Conservation (phyloP, 2,888 invertebrate species). For the Anagyrus pseudococci region DNA sequence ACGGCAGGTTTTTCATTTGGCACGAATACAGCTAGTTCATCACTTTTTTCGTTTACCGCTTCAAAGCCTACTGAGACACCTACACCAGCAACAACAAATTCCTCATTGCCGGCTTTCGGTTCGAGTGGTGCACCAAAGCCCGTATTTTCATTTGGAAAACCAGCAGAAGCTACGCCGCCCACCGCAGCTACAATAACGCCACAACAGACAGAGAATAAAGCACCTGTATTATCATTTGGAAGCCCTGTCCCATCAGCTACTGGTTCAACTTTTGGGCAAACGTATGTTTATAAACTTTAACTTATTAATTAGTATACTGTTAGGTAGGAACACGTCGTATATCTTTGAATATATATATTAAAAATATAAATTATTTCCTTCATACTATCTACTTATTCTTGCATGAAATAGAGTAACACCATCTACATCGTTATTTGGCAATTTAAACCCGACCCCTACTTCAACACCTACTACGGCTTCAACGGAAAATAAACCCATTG, state of each 20-base stretch:
- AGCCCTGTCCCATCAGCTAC: conserved; percentile 4
- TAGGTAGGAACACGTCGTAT: no score
- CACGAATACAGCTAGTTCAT: not conserved
- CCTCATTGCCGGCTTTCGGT: conserved; percentile 34
- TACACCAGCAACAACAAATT: conserved; percentile 4
- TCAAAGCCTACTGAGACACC: conserved; percentile 9
- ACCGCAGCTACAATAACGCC: not conserved
- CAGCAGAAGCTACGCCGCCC: not conserved
- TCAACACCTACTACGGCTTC: conserved; percentile 2
- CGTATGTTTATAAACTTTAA: conserved; percentile 20
- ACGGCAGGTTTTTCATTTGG: conserved; percentile 22
- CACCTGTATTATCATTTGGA: conserved; percentile 34
- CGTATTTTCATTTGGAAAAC: conserved; percentile 21
- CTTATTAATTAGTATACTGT: no score
- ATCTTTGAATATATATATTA: no score
- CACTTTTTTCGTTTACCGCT: conserved; percentile 20
- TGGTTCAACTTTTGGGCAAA: conserved; percentile 17
- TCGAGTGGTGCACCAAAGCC: conserved; percentile 20
- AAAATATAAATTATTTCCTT: no score
- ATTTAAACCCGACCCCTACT: not conserved
- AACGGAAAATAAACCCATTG: conserved; percentile 37
- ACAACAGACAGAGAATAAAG: conserved; percentile 20
- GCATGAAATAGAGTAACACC: no score
- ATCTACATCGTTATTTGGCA: conserved; percentile 30
- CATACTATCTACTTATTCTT: no score